These are phyloP conservation scores for Strigops habroptila DNA, from an alignment of 2,113 vertebrate genomes.

Conservation along the genomic window DNA sequence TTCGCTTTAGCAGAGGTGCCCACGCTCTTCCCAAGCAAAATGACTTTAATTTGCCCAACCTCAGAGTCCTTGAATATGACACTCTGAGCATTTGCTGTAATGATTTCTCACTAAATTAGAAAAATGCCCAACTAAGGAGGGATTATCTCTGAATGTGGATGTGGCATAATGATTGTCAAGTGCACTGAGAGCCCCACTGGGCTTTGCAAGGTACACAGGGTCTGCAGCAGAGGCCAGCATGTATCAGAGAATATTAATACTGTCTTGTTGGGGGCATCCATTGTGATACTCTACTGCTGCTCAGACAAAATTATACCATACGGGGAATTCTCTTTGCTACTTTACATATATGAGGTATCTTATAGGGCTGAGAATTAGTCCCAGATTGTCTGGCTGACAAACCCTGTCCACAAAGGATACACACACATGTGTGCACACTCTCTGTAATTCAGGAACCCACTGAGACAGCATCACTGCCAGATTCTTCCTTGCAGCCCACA, in stretches of 20 bases:
- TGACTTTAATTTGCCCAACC: conserved; percentile 64
- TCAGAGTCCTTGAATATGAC: conserved; percentile 61
- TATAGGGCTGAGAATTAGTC: conserved; percentile 30
- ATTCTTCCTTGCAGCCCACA: neutral
- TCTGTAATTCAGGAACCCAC: neutral
- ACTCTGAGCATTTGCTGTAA: conserved; percentile 58
- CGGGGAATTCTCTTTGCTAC: conserved; percentile 23
- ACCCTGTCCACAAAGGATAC: neutral
- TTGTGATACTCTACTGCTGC: conserved; percentile 29
- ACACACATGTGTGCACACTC: neutral
- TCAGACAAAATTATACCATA: conserved; percentile 56
- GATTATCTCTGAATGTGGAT: conserved; percentile 67
- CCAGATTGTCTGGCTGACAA: neutral
- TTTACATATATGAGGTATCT: conserved; percentile 50
- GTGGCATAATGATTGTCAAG: conserved; percentile 64
- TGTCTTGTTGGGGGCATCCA: conserved; percentile 34
- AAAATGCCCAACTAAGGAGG: conserved; percentile 68
- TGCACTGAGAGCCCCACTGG: conserved; percentile 59
- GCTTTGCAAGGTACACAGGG: conserved; percentile 34
- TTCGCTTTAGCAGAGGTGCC: conserved; percentile 49
- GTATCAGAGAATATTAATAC: conserved; percentile 45
- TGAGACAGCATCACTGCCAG: neutral
- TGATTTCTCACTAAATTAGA: conserved; percentile 70
- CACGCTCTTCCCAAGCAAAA: conserved; percentile 56
- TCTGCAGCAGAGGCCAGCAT: conserved; percentile 3